Conservation (phyloP, 37 sponge, comb jelly and placozoan genomes). For the Corticium candelabrum region DNA sequence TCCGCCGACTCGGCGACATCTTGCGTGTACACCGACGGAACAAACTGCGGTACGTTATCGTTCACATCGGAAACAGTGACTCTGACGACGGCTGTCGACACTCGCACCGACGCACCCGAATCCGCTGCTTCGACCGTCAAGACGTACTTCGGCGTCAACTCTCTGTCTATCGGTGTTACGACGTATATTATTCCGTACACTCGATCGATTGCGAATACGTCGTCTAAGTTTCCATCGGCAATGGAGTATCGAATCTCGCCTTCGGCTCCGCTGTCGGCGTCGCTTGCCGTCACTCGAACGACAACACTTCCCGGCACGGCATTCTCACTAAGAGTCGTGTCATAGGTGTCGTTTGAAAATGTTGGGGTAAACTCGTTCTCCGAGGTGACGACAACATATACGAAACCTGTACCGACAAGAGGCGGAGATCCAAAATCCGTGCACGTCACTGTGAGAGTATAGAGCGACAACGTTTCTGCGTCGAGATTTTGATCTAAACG, state of each 20-base stretch:
- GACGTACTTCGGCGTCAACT: background rate
- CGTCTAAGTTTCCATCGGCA: background rate
- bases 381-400: slow-evolving; percentile 32
- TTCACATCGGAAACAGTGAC: background rate
- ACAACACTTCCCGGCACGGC: slow-evolving; percentile 7
- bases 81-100: background rate
- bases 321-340: slow-evolving; percentile 20
- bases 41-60: background rate
- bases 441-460: slow-evolving; percentile 29
- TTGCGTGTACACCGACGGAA: slow-evolving; percentile 23
- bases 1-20: slow-evolving; percentile 15
- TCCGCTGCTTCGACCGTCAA: background rate
- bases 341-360: slow-evolving; percentile 22
- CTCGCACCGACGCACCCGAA: background rate
- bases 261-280: background rate
- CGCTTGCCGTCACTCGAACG: slow-evolving; percentile 24
- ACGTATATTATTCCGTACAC: background rate
- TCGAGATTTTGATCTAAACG: slow-evolving; percentile 18
- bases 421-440: slow-evolving; percentile 24
- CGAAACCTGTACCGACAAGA: background rate
- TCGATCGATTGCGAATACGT: background rate
- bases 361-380: slow-evolving; percentile 47
- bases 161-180: background rate
- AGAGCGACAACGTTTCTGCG: slow-evolving; percentile 2
- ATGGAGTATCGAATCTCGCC: background rate